These are phyloP conservation scores for Eptesicus fuscus DNA, from an alignment of 2,113 vertebrate species.

Conservation along the genomic window DNA sequence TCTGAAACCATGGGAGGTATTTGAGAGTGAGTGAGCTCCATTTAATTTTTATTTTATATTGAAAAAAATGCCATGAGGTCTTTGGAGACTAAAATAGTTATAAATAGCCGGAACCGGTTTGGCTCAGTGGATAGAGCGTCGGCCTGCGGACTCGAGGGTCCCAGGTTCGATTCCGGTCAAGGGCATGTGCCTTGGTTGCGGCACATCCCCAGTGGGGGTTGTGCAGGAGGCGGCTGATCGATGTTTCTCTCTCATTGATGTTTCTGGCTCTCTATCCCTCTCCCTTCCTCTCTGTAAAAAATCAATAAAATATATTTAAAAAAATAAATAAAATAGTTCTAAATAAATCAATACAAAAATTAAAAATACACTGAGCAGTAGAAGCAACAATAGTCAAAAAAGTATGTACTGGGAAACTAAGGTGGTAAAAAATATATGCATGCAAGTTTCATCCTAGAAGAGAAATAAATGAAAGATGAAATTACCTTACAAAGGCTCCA, in stretches of 20 bases:
- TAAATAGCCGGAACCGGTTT: too few relatives aligned
- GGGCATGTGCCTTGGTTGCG: too few relatives aligned
- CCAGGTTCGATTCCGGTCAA: too few relatives aligned
- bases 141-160: too few relatives aligned
- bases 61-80: neutral
- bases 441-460: neutral
- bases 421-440: neutral
- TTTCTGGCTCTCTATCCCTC: too few relatives aligned
- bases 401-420: neutral
- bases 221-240: too few relatives aligned
- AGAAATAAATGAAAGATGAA: neutral
- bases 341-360: neutral
- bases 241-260: too few relatives aligned
- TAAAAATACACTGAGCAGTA: neutral
- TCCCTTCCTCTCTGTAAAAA: too few relatives aligned
- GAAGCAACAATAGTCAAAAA: neutral
- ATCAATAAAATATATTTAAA: too few relatives aligned
- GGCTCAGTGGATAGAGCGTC: too few relatives aligned
- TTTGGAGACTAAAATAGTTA: neutral
- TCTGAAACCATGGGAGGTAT: neutral
- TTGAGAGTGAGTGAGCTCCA: neutral
- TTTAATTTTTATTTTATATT: slow-evolving; percentile 11
- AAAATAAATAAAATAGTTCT: neutral
- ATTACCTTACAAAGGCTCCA: neutral
- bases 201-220: too few relatives aligned